Base-by-base conservation (phyloP, 2,113 vertebrate species). In the Ibidorhyncha struthersii region DNA sequence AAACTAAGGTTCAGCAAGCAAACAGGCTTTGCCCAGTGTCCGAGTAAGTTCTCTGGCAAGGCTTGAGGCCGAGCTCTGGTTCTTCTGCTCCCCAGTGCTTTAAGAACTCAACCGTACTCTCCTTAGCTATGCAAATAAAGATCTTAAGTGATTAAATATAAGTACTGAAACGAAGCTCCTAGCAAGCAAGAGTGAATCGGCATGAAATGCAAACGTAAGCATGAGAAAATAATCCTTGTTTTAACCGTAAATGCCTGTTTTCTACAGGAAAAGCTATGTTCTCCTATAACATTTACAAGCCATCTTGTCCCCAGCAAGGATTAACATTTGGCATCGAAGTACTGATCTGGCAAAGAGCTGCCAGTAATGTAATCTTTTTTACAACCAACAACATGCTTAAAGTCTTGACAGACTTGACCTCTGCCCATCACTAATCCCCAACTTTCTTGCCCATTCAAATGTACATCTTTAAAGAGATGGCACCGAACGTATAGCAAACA, bases 221-320 rank as follows among this genome's bases (percentile, higher is more conserved):
- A 96, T 82, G 78, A 95, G 94, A 97, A 97, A 97, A 86, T 70
- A 97, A 97, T 91, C 95, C 86, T n/a, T 86, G 87, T 96, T 97
- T 97, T 93, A 96, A 85, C 96, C 94, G 89, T 96, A 95, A 96
- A 97, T 97, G 94, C 91, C 96, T 97, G 89, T 74, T 93, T 97
- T 97, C 96, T 95, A 49, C 63, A 86, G 95, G 98, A 90, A 98
- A 98, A 97, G 78, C 96, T 88, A 90, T 86, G 96, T 97, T 97
- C 95, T 96, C 96, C 96, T 93, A 18, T 97, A 97, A 97, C 98
- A 86, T 98, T 98, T 98, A 98, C 96, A 98, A 97, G 97, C 96
- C 97, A 97, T 96, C 96, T 50, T 94, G 92, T 98, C 97, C 97
- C 94, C 91, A 94, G 90, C 91, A 98, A 97, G 98, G 97, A 97